Evolutionary conservation across 2,113 vertebrate genomes (phyloP).

Genomic region (Phaetusa simplex): DNA sequence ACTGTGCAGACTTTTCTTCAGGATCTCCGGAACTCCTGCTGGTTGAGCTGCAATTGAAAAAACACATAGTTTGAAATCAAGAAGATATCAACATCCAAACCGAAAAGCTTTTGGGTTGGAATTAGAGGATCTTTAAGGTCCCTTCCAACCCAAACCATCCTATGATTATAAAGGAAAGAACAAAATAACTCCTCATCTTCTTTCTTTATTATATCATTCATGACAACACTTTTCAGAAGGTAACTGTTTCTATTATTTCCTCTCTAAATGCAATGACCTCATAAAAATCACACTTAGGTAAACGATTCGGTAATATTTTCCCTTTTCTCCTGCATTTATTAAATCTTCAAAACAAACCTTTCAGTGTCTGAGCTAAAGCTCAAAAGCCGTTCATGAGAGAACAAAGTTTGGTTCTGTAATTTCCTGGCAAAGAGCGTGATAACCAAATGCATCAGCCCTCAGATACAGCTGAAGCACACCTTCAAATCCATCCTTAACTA

Average conservation of each 20-base stretch:
- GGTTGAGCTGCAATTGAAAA: constrained; percentile 86
- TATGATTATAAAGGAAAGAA: neutral
- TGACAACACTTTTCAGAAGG: neutral
- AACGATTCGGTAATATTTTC: neutral
- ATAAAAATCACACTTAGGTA: neutral
- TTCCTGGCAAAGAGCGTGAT: accelerated
- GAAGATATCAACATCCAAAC: neutral
- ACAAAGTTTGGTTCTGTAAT: neutral
- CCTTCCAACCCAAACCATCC: neutral
- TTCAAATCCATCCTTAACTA: neutral
- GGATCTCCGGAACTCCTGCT: constrained; percentile 94
- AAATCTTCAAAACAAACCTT: neutral
- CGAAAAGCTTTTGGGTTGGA: neutral
- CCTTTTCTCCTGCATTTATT: neutral
- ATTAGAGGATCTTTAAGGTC: neutral
- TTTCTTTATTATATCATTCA: neutral
- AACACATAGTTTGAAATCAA: neutral
- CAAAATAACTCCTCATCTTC: neutral
- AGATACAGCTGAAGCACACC: neutral
- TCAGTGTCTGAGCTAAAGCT: neutral
- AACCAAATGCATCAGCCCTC: neutral
- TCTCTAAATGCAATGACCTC: neutral
- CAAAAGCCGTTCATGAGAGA: neutral
- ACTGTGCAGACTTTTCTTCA: constrained; percentile 97
- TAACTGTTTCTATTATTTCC: neutral